Evolutionary conservation across 2,888 invertebrate species (phyloP), one percentile per base, ranked within the genome.

Genomic region (Nipponacmea schrenckii): DNA sequence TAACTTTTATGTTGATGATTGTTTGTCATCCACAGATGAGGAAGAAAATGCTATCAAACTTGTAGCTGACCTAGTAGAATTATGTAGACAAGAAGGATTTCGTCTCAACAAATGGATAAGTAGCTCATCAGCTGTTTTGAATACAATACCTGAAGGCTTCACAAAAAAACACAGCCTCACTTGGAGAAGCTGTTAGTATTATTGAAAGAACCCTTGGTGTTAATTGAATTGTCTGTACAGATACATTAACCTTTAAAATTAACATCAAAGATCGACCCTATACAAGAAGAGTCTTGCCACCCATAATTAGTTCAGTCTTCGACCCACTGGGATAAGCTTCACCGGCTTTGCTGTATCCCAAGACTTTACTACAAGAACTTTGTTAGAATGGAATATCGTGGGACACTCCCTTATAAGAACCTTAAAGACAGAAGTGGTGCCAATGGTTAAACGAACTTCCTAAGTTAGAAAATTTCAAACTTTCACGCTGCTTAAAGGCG

Each of bases 1-100:
- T n/a, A 76, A 76, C 46, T 73, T 76, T 46, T 76, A 76, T 44
- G 72, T 72, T 0, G 73, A 74, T 56, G 73, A 76, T 62, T 74
- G 71, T 45, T 45, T 76, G 63, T 72, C 67, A 45, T 76, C 73
- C 14, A 69, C 72, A 1, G 8, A 64, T 62, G 56, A 68, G 1
- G 68, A 70, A 44, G 26, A 26, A 2, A n/a, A 62, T 20, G 70
- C 68, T 2, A 27, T 69, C n/a, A n/a, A n/a, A 24, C 24, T 71
- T 14, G 74, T 63, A 63, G 31, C 64, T n/a, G 67, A 77, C 26
- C 24, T 72, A 5, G n/a, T 48, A 24, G 14, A 48, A 17, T 20
- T 68, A 12, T 69, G 69, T 69, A 15, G n/a, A 39, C 56, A 65
- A 20, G 71, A 68, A 15, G 68, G 68, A 15, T 68, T 73, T 65